A percentile compares a stretch with the other conserved stretches of the same genome.
phyloP scores from a whole-genome alignment of 2,113 vertebrate genomes.

The Mormoops blainvillei region DNA sequence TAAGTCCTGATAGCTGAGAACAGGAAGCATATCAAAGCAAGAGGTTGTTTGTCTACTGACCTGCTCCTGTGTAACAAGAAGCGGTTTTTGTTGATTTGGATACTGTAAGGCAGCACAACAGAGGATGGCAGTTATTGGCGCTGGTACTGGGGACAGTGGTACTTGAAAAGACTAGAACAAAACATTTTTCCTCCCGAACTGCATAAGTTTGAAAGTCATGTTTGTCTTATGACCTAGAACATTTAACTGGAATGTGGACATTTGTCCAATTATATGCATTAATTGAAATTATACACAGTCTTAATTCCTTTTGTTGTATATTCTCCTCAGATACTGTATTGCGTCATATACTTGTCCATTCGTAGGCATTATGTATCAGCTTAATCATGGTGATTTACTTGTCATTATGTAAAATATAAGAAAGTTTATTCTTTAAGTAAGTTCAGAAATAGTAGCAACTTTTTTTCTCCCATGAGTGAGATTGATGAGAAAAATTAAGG shows the following conservation, averaged over 20 bases:
- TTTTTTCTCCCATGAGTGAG: background rate
- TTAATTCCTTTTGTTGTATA: background rate
- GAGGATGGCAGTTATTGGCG: conserved; percentile 38
- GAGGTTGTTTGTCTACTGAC: background rate
- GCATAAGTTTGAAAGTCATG: conserved; percentile 51
- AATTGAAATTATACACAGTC: background rate
- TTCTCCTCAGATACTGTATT: background rate
- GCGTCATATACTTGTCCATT: background rate
- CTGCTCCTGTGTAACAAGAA: background rate
- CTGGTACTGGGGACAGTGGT: conserved; percentile 22
- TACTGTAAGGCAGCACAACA: background rate
- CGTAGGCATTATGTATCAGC: background rate
- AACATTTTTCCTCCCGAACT: conserved; percentile 54
- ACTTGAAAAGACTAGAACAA: conserved; percentile 56
- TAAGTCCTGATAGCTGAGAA: background rate
- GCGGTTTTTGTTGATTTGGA: background rate
- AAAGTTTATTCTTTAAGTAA: background rate
- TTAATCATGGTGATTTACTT: background rate
- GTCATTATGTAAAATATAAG: background rate
- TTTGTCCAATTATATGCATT: background rate
- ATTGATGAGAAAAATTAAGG: background rate
- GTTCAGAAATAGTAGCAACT: background rate
- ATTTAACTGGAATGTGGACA: background rate
- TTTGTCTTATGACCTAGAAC: conserved; percentile 40
- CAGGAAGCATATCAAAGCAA: conserved; percentile 53